Evolutionary conservation across 2,113 vertebrate species (phyloP), one percentile per base, ranked within the genome.

Genomic region (Lipophrys pholis): DNA sequence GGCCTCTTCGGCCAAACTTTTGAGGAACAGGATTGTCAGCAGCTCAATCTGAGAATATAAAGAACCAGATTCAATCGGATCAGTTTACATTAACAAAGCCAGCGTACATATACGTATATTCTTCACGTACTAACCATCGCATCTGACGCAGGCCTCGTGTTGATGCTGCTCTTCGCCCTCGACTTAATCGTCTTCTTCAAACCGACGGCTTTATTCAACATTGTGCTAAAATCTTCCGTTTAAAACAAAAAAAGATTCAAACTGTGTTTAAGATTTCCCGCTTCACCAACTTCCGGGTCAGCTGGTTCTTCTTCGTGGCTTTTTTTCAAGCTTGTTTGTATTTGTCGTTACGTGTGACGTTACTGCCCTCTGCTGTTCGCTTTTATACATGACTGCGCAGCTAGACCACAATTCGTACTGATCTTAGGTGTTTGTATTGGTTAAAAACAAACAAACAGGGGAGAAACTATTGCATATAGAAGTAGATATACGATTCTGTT

Each of bases 1-100:
- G 1, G 91, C 91, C 71, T 94, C 91, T 56, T 93, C 90, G 0
- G 90, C 90, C 66, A 94, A 81, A 17, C 63, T 90, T 39, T 73
- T 92, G 53, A 94, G 12, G 68, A 94, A 91, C 60, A 94, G 1
- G 56, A 93, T 48, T 5, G 86, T 78, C 10, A 89, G 53, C 36
- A 94, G 87, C 45, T 94, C 93, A 53, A 92, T 75, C 93, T 94
- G 60, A 17, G 0, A 0, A 11, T 6, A 48, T 0, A 12, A 11
- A 6, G 45, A 7, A 0, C 16, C 6, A 8, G 14, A 11, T 21
- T 12, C 51, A 8, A 16, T 16, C 12, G 51, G 17, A n/a, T 17
- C 17, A n/a, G 16, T 7, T 51, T 43, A 60, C 48, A 14, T 6
- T 0, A 10, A 42, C 21, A 30, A 30, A 30, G 43, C 64, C 21